These are phyloP conservation scores for Xestobium rufovillosum DNA, from an alignment of 2,888 invertebrate genomes.

Conservation along the genomic window DNA sequence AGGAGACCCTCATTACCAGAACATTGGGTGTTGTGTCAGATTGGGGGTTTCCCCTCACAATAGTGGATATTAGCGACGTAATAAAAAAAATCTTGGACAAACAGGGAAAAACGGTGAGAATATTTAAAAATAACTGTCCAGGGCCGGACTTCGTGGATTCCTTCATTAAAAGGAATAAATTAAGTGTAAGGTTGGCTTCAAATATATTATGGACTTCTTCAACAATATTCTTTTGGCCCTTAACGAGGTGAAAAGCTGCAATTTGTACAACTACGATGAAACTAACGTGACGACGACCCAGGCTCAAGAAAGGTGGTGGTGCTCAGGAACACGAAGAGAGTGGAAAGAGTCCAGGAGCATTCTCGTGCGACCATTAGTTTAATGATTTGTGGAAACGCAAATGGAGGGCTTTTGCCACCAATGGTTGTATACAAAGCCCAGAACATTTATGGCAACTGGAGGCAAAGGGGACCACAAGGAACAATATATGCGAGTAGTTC, in stretches of 20 bases:
- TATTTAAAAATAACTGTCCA: neutral
- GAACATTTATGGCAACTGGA: conserved; percentile 7
- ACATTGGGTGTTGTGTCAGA: neutral
- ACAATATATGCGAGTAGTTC: conserved; percentile 1
- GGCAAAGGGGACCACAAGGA: conserved; percentile 3
- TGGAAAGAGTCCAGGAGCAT: conserved; percentile 5
- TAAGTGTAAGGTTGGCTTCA: neutral
- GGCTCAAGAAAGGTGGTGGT: no score
- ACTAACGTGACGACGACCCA: no score
- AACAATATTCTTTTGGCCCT: conserved; percentile 1
- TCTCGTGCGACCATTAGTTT: no score
- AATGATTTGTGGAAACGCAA: conserved; percentile 7
- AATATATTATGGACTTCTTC: conserved; percentile 1
- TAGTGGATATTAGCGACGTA: neutral
- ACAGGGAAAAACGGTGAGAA: neutral
- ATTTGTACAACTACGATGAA: no score
- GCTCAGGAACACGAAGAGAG: conserved; percentile 6
- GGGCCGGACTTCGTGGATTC: neutral
- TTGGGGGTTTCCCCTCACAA: neutral
- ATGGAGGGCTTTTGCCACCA: conserved; percentile 1
- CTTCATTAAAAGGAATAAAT: neutral
- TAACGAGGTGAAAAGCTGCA: neutral
- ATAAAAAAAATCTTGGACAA: neutral
- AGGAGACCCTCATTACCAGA: no score
- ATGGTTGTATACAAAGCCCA: conserved; percentile 5